Conservation (phyloP, 64 coral and sea anemone species). For the Montipora foliosa region DNA sequence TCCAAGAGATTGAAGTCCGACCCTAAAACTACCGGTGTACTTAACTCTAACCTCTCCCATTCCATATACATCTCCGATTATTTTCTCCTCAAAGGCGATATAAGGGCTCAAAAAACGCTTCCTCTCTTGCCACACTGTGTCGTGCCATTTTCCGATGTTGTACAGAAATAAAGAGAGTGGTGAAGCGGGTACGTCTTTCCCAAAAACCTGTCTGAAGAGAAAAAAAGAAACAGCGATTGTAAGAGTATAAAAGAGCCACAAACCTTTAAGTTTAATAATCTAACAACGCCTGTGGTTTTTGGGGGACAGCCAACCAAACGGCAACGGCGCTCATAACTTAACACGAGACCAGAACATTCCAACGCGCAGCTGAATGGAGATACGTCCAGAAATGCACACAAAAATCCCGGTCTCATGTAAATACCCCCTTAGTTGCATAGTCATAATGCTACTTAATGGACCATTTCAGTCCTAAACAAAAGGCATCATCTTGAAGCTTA, state of each 20-base stretch:
- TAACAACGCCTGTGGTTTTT: not conserved
- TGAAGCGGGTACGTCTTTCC: not conserved
- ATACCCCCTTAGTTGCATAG: too few species aligned
- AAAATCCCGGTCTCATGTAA: too few species aligned
- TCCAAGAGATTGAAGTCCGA: not conserved
- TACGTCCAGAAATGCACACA: too few species aligned
- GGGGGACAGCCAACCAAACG: not conserved
- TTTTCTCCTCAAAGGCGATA: conserved; percentile 2
- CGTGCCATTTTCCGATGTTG: conserved; percentile 17
- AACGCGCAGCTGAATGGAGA: not conserved
- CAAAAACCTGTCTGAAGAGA: not conserved
- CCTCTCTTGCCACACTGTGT: conserved; percentile 12
- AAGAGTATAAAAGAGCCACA: not conserved
- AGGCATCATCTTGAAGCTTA: too few species aligned
- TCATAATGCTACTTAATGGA: too few species aligned
- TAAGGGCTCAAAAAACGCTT: conserved; percentile 13
- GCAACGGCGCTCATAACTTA: not conserved
- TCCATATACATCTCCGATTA: conserved; percentile 13
- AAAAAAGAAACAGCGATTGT: not conserved
- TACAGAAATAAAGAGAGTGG: conserved; percentile 14
- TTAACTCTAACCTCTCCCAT: conserved; percentile 11
- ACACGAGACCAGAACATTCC: not conserved
- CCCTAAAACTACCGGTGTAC: conserved; percentile 17
- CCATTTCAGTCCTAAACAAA: too few species aligned
- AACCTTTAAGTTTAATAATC: not conserved